Percentiles rank a stretch among this genome's conserved stretches.
These are phyloP conservation scores for Forficula auricularia DNA, from an alignment of 1,140 invertebrate genomes.

Conservation along the genomic window DNA sequence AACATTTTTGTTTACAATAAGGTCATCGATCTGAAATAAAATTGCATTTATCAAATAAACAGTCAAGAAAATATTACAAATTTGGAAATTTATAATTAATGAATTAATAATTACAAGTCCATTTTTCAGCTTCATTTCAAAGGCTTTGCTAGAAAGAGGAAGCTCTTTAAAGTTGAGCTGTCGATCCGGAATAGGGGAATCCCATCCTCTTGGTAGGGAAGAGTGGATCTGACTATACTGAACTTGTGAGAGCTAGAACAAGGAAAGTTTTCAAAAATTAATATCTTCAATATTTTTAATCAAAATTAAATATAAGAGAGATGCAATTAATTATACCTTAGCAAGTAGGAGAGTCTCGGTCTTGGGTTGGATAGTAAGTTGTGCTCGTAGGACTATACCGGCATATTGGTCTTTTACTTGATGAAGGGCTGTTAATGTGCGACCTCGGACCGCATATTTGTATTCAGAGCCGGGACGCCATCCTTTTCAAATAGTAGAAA, in stretches of 20 bases:
- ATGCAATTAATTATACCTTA: no score
- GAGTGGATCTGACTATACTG: constrained; percentile 36
- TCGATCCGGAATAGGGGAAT: constrained; percentile 23
- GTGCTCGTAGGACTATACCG: constrained; percentile 34
- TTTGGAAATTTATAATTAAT: neutral
- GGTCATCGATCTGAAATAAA: constrained; percentile 24
- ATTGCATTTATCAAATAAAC: neutral
- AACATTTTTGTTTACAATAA: constrained; percentile 32
- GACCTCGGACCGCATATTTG: constrained; percentile 35
- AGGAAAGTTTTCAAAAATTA: no score
- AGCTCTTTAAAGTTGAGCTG: constrained; percentile 31
- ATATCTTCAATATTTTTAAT: no score
- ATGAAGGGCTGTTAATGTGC: constrained; percentile 34
- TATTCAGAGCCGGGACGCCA: constrained; percentile 40
- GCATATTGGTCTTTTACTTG: constrained; percentile 30
- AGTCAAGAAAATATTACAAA: neutral
- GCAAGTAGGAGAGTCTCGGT: constrained; percentile 28
- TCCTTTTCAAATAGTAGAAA: no score
- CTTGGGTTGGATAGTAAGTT: constrained; percentile 31
- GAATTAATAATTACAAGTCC: constrained; percentile 28
- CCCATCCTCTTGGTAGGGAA: constrained; percentile 29
- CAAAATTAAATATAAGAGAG: no score
- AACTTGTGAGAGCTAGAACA: constrained; percentile 25
- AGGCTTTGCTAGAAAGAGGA: constrained; percentile 32
- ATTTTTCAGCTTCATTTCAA: constrained; percentile 37